phyloP scores from a whole-genome alignment of 2,113 vertebrate species.

The Arenaria interpres region DNA sequence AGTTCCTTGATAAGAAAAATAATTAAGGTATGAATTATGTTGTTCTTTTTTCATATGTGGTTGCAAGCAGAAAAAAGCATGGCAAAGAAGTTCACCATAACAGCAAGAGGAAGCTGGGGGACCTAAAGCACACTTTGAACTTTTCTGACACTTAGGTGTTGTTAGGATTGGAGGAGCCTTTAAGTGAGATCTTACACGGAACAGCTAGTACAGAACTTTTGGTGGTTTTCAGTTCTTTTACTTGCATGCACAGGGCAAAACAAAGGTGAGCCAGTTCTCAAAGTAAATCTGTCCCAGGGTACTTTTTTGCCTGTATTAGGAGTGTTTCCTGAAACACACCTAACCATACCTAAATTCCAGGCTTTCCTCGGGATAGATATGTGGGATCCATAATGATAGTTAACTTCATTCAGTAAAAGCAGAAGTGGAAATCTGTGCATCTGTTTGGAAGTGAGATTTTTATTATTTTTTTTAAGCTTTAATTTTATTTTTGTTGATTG shows the following conservation, averaged over 20 bases:
- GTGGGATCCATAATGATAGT: not conserved
- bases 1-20: not conserved
- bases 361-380: not conserved
- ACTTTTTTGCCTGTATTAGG: not conserved
- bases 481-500: not conserved
- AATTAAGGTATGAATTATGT: not conserved
- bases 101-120: not conserved
- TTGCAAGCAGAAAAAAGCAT: not conserved
- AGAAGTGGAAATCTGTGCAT: not conserved
- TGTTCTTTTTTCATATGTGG: not conserved
- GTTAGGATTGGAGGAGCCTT: not conserved
- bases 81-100: not conserved
- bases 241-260: not conserved
- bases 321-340: not conserved
- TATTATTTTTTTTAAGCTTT: not conserved
- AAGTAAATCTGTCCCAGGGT: not conserved
- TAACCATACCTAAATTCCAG: not conserved
- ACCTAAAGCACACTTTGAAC: not conserved
- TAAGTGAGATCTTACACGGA: not conserved
- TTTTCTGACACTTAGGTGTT: not conserved
- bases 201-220: not conserved
- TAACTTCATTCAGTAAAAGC: not conserved
- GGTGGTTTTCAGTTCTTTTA: not conserved
- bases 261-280: not conserved
- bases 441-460: not conserved